Evolutionary conservation across 30 jellyfish, hydroid and myxozoan genomes (phyloP), one percentile per base, ranked within the genome.

Genomic region (Aurelia coerulea): DNA sequence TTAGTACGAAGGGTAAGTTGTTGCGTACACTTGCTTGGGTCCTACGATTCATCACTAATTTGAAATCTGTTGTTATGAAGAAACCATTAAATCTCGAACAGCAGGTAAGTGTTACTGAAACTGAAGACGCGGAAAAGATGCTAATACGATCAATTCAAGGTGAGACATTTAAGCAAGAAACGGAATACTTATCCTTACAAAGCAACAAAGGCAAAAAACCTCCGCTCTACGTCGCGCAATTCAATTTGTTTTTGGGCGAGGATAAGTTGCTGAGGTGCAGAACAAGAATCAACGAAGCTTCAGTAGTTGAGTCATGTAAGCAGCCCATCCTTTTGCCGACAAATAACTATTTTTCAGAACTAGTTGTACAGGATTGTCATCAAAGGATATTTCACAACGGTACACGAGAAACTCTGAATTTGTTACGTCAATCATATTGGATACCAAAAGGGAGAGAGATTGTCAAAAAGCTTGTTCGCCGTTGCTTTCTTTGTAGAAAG

Each of bases 401-500:
- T 16, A 63, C 41, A 49, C 65, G 67, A 3, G 82, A 62, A 10
- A 79, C 89, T 34, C 33, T 79, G 46, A 65, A 39, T 62, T 13
- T 23, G 31, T 31, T 79, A 10, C 65, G 89, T 39, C 68, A 62
- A 10, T n/a, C 14, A 17, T 69, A 67, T 50, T 82, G 91, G 91
- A 32, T 85, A 52, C 82, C 52, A 10, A 37, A 83, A 19, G 94
- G 74, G 7, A 74, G 94, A 74, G 83, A 73, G 65, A 9, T 18
- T 17, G 83, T 37, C 8, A 82, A 84, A 62, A 37, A 68, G 52
- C 75, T 84, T 32, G 31, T 84, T 34, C 23, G 80, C 5, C 19
- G 62, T 39, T 85, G 94, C 62, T 41, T 85, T 16, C 73, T 85
- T 13, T 85, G 94, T 69, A 74, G 75, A 56, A 85, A 62, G 62